phyloP scores from a whole-genome alignment of 2,888 invertebrate genomes.

The Tachina lurida region DNA sequence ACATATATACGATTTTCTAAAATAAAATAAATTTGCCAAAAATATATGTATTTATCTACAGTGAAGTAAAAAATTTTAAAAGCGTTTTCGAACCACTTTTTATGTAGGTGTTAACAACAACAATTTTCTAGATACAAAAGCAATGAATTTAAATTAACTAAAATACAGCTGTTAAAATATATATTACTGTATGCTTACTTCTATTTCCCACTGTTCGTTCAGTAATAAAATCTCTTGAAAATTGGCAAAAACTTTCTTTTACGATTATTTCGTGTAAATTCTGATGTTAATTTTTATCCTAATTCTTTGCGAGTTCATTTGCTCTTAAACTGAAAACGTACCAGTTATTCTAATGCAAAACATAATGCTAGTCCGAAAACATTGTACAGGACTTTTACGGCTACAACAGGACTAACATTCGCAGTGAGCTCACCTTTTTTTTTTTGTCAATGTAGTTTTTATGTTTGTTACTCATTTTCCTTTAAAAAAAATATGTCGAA shows the following conservation, averaged over 20 bases:
- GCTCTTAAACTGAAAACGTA: conserved; percentile 21
- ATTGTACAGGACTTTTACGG: not conserved
- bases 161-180: too few species aligned
- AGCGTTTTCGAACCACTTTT: too few species aligned
- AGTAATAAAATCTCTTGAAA: conserved; percentile 31
- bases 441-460: conserved; percentile 14
- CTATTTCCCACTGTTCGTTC: not conserved
- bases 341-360: conserved; percentile 30
- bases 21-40: too few species aligned
- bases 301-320: conserved; percentile 10
- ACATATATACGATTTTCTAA: too few species aligned
- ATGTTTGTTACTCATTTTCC: conserved; percentile 5
- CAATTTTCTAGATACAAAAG: too few species aligned
- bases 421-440: not conserved
- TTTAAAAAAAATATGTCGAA: conserved; percentile 20
- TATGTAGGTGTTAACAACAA: too few species aligned
- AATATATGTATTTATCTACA: too few species aligned
- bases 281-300: conserved; percentile 32
- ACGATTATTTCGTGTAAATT: conserved; percentile 63
- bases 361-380: conserved; percentile 55
- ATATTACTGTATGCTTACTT: not conserved
- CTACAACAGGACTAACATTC: conserved; percentile 17
- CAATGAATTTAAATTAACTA: too few species aligned
- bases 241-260: conserved; percentile 47
- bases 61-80: too few species aligned